Evolutionary conservation across 2,888 invertebrate species (phyloP), one percentile per base, ranked within the genome.

Genomic region (Neoitamus cyanurus): DNA sequence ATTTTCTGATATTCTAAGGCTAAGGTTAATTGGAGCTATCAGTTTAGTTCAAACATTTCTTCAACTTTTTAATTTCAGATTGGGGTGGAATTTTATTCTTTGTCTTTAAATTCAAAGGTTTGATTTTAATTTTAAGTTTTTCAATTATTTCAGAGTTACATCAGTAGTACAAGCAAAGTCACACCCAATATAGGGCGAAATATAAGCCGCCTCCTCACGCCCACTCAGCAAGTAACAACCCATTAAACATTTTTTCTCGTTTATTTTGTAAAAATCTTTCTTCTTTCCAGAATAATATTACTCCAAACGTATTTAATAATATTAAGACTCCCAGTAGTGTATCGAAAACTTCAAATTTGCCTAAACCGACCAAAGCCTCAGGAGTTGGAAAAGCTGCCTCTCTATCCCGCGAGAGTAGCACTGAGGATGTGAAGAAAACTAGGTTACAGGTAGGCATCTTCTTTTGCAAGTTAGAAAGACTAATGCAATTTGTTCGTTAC

Each of bases 391-490:
- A 89, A 2, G 87, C 86, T 7, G 89, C 89, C 84, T 87, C 89
- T 0, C 84, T 90, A 3, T 88, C 88, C 0, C 88, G 90, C 1
- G 91, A 91, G 84, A 90, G 90, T 84, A 91, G 90, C 82, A 88
- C 87, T 1, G 91, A 91, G 9, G 91, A 91, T 85, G 88, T 90
- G 37, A 90, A 90, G 20, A 90, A 89, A 72, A 89, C 89, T 6
- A 85, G 86, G 78, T 83, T 87, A 5, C 87, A 88, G 77, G 87
- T 87, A 83, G 30, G 46, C 37, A 5, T 73, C 6, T 36, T 34
- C 30, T 13, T 28, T 13, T 28, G 25, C 3, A 3, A 69, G 2
- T 69, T 42, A 20, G 20, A 25, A 6, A 70, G 11, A n/a, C 0
- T 42, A 5, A n/a, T n/a, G n/a, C n/a, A 70, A 11, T 82, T 15